phyloP scores from a whole-genome alignment of 2,113 vertebrate genomes.

The Mustelus asterias region DNA sequence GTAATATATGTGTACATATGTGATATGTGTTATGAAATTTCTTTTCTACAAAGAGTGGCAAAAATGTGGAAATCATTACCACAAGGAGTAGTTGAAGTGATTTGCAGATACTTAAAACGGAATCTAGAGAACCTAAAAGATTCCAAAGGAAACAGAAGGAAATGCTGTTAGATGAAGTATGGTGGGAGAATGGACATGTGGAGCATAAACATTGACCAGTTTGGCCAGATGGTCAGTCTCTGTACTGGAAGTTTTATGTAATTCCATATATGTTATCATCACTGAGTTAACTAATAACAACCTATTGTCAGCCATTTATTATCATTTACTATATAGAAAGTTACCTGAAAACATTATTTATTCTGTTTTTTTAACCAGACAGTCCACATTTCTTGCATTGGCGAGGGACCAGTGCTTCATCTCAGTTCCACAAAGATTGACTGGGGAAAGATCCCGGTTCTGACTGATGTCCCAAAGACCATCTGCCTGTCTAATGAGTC shows the following conservation, averaged over 20 bases:
- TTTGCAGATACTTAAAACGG: neutral
- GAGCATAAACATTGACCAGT: neutral
- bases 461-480: conserved; percentile 54
- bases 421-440: conserved; percentile 52
- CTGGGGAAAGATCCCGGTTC: conserved; percentile 66
- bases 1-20: neutral
- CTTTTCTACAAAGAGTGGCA: neutral
- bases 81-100: neutral
- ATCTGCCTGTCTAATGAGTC: conserved; percentile 67
- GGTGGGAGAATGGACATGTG: neutral
- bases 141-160: neutral
- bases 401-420: conserved; percentile 65
- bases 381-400: conserved; percentile 54
- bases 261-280: neutral
- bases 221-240: neutral
- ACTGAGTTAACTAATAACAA: neutral
- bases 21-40: neutral
- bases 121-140: neutral
- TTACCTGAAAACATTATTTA: neutral
- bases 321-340: neutral
- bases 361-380: conserved; percentile 50
- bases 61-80: neutral
- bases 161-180: neutral
- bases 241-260: neutral
- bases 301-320: neutral